phyloP scores from a whole-genome alignment of 2,113 vertebrate genomes.

The Boleophthalmus pectinirostris region DNA sequence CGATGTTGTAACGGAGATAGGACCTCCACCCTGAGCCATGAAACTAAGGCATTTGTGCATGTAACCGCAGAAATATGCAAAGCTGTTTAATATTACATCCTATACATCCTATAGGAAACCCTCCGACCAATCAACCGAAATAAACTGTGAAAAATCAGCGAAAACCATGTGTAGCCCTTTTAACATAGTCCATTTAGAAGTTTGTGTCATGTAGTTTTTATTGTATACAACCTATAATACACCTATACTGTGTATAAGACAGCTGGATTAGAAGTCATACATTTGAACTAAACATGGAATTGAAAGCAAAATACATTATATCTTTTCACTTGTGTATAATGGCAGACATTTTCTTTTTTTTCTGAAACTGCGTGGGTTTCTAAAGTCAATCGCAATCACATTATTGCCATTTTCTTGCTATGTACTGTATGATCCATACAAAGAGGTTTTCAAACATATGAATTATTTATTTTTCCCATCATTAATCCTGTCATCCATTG shows the following conservation, averaged over 20 bases:
- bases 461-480: background rate
- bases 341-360: too few relatives aligned
- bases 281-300: too few relatives aligned
- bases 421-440: background rate
- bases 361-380: too few relatives aligned
- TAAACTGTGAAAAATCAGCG: background rate
- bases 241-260: background rate
- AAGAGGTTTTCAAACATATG: background rate
- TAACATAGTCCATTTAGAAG: background rate
- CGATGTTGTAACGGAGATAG: constrained; percentile 15
- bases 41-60: background rate
- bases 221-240: background rate
- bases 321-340: too few relatives aligned
- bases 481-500: background rate
- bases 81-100: too few relatives aligned
- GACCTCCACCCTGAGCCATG: background rate
- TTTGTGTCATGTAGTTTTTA: background rate
- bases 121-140: background rate
- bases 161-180: background rate
- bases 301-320: too few relatives aligned
- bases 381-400: background rate
- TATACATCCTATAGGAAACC: background rate
- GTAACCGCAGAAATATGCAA: background rate
- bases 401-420: too few relatives aligned
- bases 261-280: too few relatives aligned